phyloP scores from a whole-genome alignment of 2,888 invertebrate species.

The Pachycephus smyrnensis region DNA sequence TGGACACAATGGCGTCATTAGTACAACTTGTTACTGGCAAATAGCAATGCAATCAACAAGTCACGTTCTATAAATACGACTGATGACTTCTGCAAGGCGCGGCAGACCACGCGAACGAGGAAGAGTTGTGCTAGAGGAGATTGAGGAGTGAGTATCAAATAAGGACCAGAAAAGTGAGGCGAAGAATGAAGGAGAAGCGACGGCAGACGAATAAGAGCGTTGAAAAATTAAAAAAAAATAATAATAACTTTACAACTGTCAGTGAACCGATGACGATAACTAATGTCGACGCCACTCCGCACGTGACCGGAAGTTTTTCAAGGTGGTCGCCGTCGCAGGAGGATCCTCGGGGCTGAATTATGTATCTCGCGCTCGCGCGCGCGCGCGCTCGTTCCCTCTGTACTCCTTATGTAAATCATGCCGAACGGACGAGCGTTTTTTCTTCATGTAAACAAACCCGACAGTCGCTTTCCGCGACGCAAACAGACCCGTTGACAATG shows the following conservation, averaged over 20 bases:
- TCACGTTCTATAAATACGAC: constrained; percentile 56
- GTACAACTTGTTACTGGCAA: constrained; percentile 25
- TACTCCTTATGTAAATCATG: not conserved
- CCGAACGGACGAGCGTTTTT: not conserved
- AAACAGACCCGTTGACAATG: not conserved
- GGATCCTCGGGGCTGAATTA: not conserved
- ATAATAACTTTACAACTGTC: not conserved
- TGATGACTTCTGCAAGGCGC: constrained; percentile 46
- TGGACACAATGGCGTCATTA: constrained; percentile 49
- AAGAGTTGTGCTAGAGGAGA: not conserved
- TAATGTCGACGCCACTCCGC: not conserved
- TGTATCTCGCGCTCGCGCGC: not conserved
- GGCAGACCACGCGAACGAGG: constrained; percentile 18
- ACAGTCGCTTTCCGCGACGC: not conserved
- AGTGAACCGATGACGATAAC: not conserved
- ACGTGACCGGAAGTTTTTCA: not conserved
- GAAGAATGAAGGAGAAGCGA: not conserved
- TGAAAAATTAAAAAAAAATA: too few relatives aligned
- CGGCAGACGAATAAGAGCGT: not conserved
- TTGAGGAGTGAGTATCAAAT: not conserved
- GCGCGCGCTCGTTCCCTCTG: not conserved
- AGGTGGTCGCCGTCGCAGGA: not conserved
- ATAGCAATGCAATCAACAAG: constrained; percentile 43
- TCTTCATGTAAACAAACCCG: not conserved
- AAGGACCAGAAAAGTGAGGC: not conserved